Percentiles rank a stretch among this genome's conserved stretches.
Evolutionary conservation across 2,113 vertebrate genomes (phyloP).

Genomic region (Calidris pugnax): DNA sequence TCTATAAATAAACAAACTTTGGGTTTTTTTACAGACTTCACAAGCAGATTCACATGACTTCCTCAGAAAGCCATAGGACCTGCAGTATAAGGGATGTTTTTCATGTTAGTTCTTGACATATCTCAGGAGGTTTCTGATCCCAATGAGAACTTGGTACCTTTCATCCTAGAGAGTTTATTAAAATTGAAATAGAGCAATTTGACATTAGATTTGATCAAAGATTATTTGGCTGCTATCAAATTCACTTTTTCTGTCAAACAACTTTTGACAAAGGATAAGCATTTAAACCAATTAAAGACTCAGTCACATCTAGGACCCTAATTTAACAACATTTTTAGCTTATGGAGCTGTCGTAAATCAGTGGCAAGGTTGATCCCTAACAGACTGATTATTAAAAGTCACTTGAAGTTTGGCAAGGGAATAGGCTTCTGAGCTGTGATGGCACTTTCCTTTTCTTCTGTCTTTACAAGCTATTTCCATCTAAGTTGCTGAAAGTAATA

Average conservation of each 20-base stretch:
- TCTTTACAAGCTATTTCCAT: not conserved
- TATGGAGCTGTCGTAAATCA: not conserved
- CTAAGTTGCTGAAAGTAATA: not conserved
- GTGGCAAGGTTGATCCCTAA: not conserved
- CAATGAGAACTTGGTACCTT: not conserved
- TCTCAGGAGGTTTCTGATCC: not conserved
- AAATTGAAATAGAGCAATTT: not conserved
- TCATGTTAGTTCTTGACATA: not conserved
- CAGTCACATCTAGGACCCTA: not conserved
- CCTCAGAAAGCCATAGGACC: not conserved
- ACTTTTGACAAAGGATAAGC: not conserved
- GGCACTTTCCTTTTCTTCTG: not conserved
- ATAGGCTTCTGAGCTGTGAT: not conserved
- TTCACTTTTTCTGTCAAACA: not conserved
- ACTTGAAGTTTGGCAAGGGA: not conserved
- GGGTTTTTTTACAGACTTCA: not conserved
- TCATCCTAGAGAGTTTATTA: not conserved
- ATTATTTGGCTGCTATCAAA: not conserved
- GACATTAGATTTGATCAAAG: not conserved
- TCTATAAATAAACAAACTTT: not conserved
- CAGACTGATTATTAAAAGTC: not conserved
- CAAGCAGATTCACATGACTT: not conserved
- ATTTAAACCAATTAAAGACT: not conserved
- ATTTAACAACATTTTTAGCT: not conserved
- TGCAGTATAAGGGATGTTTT: not conserved